Evolutionary conservation across 2,797 vertebrate species (phyloP), one percentile per base, ranked within the genome.

Genomic region (Leptoclinus maculatus): DNA sequence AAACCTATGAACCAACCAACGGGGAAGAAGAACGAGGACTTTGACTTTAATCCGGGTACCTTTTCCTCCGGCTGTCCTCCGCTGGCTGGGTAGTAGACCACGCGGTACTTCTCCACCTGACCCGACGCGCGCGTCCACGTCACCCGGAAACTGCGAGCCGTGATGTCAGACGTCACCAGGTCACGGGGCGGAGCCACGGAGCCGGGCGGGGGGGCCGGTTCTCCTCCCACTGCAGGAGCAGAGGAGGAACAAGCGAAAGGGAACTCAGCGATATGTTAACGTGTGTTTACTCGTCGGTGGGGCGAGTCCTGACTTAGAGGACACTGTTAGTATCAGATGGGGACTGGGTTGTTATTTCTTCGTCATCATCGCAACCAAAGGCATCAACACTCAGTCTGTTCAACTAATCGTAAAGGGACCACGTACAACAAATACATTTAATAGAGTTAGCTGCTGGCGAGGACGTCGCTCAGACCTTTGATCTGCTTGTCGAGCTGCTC

Each of bases 31-130:
- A 3, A 9, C 12, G 39, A 39, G 39, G 29, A 32, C 29, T 29
- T 3, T 32, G 29, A 1, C 4, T 32, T 32, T 5, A 32, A 5
- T 32, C 4, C 29, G 29, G 4, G 5, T 59, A 94, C 94, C 89
- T 96, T 99, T 95, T 97, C 98, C 0, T 99, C 98, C 0, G 98
- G 98, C 79, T 96, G 96, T 32, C 96, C 97, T 75, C 96, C 97
- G 80, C 95, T 96, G 76, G 96, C 95, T 0, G 98, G 97, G 80
- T 99, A 97, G 87, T 97, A 99, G 1, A 99, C 97, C 38, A 99
- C 97, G 10, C 97, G 95, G 93, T 99, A 99, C 78, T 98, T 99
- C 90, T 97, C 96, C 92, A 98, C 97, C 66, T 94, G 92, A 56
- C 97, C 97, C 0, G 96, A 91, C 0, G 97, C 96, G 0, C 95